These are phyloP conservation scores for Drosophila kikkawai DNA, from an alignment of 1,140 invertebrate genomes.

Conservation along the genomic window DNA sequence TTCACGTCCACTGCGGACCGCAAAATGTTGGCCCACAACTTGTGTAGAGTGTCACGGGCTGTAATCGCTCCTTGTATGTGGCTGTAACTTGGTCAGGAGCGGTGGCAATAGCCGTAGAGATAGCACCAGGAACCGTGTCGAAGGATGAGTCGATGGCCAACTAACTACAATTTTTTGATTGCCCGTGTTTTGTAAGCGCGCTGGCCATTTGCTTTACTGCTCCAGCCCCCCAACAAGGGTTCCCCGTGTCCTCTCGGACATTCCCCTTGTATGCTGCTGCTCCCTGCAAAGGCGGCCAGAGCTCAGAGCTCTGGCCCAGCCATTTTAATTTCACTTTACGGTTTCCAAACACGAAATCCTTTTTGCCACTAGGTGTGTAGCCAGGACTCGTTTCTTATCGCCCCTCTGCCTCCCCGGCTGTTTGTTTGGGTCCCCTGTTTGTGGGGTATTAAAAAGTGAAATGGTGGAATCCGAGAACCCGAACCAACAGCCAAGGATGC, in stretches of 20 bases:
- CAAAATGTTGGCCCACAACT: constrained; percentile 71
- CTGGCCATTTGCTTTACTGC: constrained; percentile 65
- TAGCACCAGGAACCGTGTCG: constrained; percentile 40
- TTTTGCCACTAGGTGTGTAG: constrained; percentile 66
- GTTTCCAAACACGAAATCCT: constrained; percentile 81
- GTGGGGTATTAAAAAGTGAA: constrained; percentile 71
- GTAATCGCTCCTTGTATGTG: constrained; percentile 74
- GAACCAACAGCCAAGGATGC: constrained; percentile 27
- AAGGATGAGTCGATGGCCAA: constrained; percentile 71
- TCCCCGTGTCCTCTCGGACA: background rate
- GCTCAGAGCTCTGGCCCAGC: constrained; percentile 59
- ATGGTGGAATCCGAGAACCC: constrained; percentile 46
- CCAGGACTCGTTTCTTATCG: constrained; percentile 68
- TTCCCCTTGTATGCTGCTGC: background rate
- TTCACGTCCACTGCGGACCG: constrained; percentile 25
- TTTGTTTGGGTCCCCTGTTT: constrained; percentile 52
- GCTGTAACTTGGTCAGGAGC: constrained; percentile 54
- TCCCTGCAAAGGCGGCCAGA: constrained; percentile 22
- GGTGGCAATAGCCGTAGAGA: constrained; percentile 54
- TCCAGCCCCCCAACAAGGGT: constrained; percentile 14
- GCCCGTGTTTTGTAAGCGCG: constrained; percentile 59
- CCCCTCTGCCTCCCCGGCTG: constrained; percentile 5
- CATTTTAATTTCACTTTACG: constrained; percentile 83
- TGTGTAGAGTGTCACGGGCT: constrained; percentile 76
- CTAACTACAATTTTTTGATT: constrained; percentile 66